Conservation (phyloP, 92 coral and sea anemone genomes). For the Palythoa grandis region DNA sequence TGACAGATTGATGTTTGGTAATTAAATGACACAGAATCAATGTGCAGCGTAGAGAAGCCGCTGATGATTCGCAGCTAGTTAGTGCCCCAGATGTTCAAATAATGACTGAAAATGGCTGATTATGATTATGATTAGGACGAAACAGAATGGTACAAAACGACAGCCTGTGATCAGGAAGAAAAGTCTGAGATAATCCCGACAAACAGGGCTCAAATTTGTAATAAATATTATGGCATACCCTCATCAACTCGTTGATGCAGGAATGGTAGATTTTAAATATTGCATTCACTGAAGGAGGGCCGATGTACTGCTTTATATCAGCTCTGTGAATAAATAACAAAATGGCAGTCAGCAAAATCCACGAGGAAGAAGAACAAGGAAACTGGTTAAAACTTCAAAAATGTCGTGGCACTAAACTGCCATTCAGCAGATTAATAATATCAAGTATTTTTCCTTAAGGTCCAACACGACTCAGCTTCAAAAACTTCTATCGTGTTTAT, state of each 20-base stretch:
- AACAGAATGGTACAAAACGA: background rate
- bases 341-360: background rate
- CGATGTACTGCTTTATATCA: slow-evolving; percentile 97
- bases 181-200: background rate
- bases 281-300: slow-evolving; percentile 94
- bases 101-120: too few species aligned
- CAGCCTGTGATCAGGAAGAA: background rate
- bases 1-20: background rate
- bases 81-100: too few species aligned
- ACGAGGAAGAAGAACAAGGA: too few species aligned
- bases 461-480: too few species aligned
- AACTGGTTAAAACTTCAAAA: too few species aligned
- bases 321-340: slow-evolving; percentile 67
- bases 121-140: too few species aligned
- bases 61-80: too few species aligned
- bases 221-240: slow-evolving; percentile 65
- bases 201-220: background rate
- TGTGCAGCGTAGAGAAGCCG: too few species aligned
- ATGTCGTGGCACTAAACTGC: too few species aligned
- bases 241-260: slow-evolving; percentile 92
- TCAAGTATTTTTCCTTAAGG: too few species aligned
- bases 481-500: too few species aligned
- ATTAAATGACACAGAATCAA: background rate
- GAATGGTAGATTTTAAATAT: slow-evolving; percentile 94
- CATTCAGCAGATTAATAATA: too few species aligned